A percentile compares a stretch with the other conserved stretches of the same genome.
Evolutionary conservation across 2,888 invertebrate genomes (phyloP).

Genomic region (Pediacus dermestoides): DNA sequence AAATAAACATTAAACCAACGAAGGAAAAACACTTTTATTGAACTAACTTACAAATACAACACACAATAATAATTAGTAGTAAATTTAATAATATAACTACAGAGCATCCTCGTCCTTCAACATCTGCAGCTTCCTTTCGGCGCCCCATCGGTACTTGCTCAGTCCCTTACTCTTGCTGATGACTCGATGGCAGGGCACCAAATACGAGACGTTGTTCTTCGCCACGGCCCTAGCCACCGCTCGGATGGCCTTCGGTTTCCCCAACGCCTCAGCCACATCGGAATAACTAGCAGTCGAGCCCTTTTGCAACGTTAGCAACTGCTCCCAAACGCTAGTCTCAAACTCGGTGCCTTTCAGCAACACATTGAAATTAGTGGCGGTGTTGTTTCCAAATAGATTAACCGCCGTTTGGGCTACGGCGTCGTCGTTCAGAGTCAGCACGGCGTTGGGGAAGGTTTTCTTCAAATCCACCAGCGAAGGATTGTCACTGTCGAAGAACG

Average conservation of each 20-base stretch:
- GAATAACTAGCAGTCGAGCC: conserved; percentile 42
- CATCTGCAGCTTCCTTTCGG: conserved; percentile 38
- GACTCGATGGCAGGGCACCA: conserved; percentile 46
- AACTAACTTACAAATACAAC: too few species aligned
- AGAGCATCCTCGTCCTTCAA: conserved; percentile 36
- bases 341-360: conserved; percentile 42
- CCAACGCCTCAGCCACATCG: conserved; percentile 40
- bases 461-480: conserved; percentile 28
- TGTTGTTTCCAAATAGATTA: conserved; percentile 13
- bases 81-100: too few species aligned
- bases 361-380: conserved; percentile 25
- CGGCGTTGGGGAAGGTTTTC: conserved; percentile 35
- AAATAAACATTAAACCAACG: too few species aligned
- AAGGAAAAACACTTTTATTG: too few species aligned
- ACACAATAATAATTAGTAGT: too few species aligned
- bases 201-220: conserved; percentile 42
- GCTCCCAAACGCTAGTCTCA: conserved; percentile 43
- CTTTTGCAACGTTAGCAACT: conserved; percentile 34
- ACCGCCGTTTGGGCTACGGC: conserved; percentile 22
- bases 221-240: conserved; percentile 46
- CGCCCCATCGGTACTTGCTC: conserved; percentile 42
- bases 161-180: conserved; percentile 40
- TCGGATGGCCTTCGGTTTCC: conserved; percentile 40
- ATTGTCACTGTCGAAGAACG: conserved; percentile 26
- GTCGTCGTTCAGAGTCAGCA: conserved; percentile 27